Percentiles rank a stretch among this genome's conserved stretches.
These are phyloP conservation scores for Pocillopora meandrina DNA, from an alignment of 92 coral and sea anemone species.

Conservation along the genomic window DNA sequence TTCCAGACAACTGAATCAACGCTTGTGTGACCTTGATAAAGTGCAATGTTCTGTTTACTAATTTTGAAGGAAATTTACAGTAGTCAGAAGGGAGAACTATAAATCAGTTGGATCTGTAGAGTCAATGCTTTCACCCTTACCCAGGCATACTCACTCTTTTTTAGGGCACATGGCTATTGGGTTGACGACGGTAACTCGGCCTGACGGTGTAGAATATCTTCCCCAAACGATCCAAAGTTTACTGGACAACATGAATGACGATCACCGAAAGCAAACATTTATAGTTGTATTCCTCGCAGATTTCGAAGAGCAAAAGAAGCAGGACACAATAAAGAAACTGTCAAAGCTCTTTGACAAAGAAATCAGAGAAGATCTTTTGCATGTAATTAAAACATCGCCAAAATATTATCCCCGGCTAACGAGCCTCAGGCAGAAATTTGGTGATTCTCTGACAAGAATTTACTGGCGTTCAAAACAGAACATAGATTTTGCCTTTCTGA, in stretches of 20 bases:
- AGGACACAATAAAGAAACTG: not conserved
- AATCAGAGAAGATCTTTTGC: slow-evolving; percentile 25
- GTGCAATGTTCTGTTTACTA: too few relatives aligned
- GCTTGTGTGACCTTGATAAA: too few relatives aligned
- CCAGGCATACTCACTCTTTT: not conserved
- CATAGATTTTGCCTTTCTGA: slow-evolving; percentile 60
- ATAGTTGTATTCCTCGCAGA: slow-evolving; percentile 54
- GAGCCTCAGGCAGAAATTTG: slow-evolving; percentile 50
- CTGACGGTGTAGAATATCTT: slow-evolving; percentile 22
- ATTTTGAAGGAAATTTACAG: too few relatives aligned
- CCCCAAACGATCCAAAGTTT: slow-evolving; percentile 44
- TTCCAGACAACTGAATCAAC: too few relatives aligned
- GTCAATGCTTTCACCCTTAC: too few relatives aligned
- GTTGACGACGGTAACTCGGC: slow-evolving; percentile 36
- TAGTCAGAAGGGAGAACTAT: too few relatives aligned
- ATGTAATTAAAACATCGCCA: slow-evolving; percentile 57
- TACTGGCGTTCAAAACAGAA: slow-evolving; percentile 77
- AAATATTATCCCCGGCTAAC: slow-evolving; percentile 59
- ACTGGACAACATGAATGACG: slow-evolving; percentile 16
- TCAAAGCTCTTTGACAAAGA: not conserved
- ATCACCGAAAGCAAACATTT: slow-evolving; percentile 9
- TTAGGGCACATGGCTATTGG: slow-evolving; percentile 47
- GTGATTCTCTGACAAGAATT: slow-evolving; percentile 55
- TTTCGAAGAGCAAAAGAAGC: not conserved
- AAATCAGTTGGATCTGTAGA: too few relatives aligned